phyloP scores from a whole-genome alignment of 2,113 vertebrate genomes.

The Buteo buteo region DNA sequence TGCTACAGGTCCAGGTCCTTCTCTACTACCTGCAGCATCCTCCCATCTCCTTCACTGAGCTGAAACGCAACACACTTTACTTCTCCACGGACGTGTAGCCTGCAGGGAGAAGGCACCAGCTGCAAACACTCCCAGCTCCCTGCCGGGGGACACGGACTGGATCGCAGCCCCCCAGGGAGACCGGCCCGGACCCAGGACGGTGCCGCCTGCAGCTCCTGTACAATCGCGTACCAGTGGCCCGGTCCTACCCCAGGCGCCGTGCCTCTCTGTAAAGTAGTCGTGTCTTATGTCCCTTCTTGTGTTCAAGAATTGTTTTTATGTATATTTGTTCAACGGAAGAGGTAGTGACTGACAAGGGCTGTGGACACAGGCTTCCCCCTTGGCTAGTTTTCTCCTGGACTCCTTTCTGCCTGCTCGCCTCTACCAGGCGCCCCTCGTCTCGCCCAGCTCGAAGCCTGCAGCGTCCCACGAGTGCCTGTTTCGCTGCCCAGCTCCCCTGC shows the following conservation, averaged over 20 bases:
- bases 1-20: slow-evolving; percentile 90
- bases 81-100: slow-evolving; percentile 97
- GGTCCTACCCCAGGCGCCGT: neutral
- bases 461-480: slow-evolving; percentile 28
- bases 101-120: slow-evolving; percentile 14
- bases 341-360: slow-evolving; percentile 55
- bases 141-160: slow-evolving; percentile 34
- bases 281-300: slow-evolving; percentile 63
- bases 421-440: neutral
- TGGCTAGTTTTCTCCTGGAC: slow-evolving; percentile 46
- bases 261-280: slow-evolving; percentile 61
- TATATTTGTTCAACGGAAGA: slow-evolving; percentile 65
- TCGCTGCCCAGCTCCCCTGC: neutral
- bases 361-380: slow-evolving; percentile 49
- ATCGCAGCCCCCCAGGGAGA: neutral
- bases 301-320: slow-evolving; percentile 64
- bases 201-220: slow-evolving; percentile 62
- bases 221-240: slow-evolving; percentile 58
- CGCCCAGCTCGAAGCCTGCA: slow-evolving; percentile 44
- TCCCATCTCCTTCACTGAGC: slow-evolving; percentile 91
- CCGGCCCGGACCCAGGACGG: slow-evolving; percentile 5
- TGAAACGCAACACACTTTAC: slow-evolving; percentile 95
- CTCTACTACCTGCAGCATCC: slow-evolving; percentile 98
- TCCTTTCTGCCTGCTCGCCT: neutral
- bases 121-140: slow-evolving; percentile 28